A percentile compares a stretch with the other conserved stretches of the same genome.
These are phyloP conservation scores for Dysmachus trigonus DNA, from an alignment of 2,888 invertebrate species.

Conservation along the genomic window DNA sequence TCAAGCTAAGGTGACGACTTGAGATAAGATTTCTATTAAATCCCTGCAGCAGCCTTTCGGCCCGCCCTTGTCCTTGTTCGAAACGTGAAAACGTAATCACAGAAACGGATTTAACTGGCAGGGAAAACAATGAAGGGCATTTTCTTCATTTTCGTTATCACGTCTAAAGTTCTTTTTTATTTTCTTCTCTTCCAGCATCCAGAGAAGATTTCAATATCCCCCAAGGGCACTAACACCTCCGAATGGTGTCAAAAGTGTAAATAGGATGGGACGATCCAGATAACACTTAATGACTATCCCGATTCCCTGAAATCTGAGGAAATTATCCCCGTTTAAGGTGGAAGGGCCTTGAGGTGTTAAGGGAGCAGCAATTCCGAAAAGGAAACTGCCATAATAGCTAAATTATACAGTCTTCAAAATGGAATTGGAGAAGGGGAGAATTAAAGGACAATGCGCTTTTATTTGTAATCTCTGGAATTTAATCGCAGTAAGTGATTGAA, in stretches of 20 bases:
- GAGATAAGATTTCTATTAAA: conserved; percentile 42
- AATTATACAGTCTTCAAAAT: conserved; percentile 41
- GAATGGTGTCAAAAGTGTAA: conserved; percentile 41
- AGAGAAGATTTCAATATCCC: conserved; percentile 34
- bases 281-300: conserved; percentile 47
- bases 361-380: conserved; percentile 16
- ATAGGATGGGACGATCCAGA: conserved; percentile 21
- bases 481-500: not conserved
- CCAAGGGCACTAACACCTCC: not conserved
- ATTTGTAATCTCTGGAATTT: not conserved
- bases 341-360: not conserved
- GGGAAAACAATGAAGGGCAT: conserved; percentile 44
- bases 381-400: conserved; percentile 45
- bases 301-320: not conserved
- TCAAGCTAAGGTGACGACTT: conserved; percentile 19
- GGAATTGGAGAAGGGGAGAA: not conserved
- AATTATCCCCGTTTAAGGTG: conserved; percentile 13
- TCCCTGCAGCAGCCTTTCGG: not conserved
- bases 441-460: not conserved
- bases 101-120: conserved; percentile 47
- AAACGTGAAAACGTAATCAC: conserved; percentile 42
- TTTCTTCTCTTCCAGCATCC: not conserved
- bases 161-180: not conserved
- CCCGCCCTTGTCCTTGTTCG: not conserved
- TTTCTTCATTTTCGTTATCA: conserved; percentile 25